These are phyloP conservation scores for Sebastes hubbsi DNA, from an alignment of 2,797 vertebrate genomes.

Conservation along the genomic window DNA sequence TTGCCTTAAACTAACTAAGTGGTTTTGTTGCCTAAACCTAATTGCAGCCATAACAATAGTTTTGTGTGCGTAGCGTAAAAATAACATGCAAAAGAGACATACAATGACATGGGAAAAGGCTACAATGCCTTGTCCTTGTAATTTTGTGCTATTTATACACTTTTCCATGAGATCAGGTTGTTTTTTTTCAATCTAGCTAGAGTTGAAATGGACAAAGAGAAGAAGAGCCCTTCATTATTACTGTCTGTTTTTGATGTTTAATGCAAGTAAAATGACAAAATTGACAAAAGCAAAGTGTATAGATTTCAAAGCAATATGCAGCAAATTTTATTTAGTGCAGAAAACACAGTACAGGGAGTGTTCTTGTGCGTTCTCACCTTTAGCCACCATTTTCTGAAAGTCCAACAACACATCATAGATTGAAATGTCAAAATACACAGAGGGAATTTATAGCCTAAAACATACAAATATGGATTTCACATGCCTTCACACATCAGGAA, in stretches of 20 bases:
- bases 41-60: no score
- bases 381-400: conserved; percentile 53
- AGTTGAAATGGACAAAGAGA: background rate
- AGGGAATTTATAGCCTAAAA: conserved; percentile 62
- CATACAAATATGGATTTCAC: conserved; percentile 69
- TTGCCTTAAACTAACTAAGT: no score
- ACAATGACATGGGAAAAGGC: background rate
- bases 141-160: background rate
- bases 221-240: background rate
- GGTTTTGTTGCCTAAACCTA: no score
- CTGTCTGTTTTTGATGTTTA: background rate
- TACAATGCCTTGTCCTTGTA: background rate
- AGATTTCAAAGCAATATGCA: conserved; percentile 78
- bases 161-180: background rate
- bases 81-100: no score
- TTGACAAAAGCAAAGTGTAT: background rate
- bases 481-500: conserved; percentile 61
- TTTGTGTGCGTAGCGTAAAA: no score
- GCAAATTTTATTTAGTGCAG: conserved; percentile 82
- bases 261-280: background rate
- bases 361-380: conserved; percentile 70
- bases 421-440: conserved; percentile 69
- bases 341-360: conserved; percentile 79
- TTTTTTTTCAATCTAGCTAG: background rate
- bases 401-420: conserved; percentile 59